These are phyloP conservation scores for Calyptommatus sinebrachiatus DNA, from an alignment of 2,113 vertebrate species.

Conservation along the genomic window DNA sequence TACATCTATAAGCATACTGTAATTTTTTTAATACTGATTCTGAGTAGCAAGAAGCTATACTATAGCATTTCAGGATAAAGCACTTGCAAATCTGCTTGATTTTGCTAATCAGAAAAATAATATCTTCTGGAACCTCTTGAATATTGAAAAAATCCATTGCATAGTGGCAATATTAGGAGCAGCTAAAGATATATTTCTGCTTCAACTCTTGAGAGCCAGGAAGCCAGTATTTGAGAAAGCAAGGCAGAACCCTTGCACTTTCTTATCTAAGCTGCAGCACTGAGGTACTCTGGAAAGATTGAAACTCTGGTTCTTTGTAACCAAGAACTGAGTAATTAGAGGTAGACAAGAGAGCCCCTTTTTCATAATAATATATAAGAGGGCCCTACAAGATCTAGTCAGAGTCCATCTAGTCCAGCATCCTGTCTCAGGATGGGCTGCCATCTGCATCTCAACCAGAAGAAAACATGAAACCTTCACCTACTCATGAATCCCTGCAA, in stretches of 20 bases:
- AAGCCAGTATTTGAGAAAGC: neutral
- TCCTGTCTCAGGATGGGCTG: too few relatives aligned
- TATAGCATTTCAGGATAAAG: neutral
- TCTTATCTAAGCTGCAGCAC: neutral
- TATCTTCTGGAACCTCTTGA: neutral
- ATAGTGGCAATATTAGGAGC: neutral
- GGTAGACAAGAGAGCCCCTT: neutral
- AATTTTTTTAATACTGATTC: neutral
- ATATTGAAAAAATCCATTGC: neutral
- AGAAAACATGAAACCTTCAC: too few relatives aligned
- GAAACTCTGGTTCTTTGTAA: neutral
- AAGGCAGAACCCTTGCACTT: neutral
- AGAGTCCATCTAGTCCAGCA: too few relatives aligned
- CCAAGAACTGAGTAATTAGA: rapidly evolving
- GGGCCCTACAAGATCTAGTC: too few relatives aligned
- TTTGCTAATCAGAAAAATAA: neutral
- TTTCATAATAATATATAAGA: too few relatives aligned
- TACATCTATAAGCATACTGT: too few relatives aligned
- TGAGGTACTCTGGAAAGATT: rapidly evolving
- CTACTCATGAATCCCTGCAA: too few relatives aligned
- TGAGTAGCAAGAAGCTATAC: neutral
- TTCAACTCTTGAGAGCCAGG: neutral
- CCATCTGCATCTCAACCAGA: too few relatives aligned
- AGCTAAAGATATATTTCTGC: slow-evolving; percentile 1
- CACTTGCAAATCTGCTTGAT: neutral